Evolutionary conservation across 2,113 vertebrate species (phyloP).

Genomic region (Neoarius graeffei): DNA sequence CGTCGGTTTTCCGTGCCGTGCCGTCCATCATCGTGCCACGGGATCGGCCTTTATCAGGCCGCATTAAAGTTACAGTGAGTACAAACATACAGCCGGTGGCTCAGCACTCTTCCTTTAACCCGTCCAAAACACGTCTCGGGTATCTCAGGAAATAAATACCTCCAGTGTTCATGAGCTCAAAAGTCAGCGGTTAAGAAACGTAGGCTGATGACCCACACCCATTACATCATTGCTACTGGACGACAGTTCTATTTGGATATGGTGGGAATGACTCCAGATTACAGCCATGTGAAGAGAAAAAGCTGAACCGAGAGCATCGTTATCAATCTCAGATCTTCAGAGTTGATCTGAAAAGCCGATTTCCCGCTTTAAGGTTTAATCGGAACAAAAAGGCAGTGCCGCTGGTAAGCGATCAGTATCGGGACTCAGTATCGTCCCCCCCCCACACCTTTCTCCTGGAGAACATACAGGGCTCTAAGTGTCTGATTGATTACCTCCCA

Average conservation of each 20-base stretch:
- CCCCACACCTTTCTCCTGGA: conserved; percentile 16
- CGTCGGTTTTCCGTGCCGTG: conserved; percentile 64
- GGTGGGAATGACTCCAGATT: neutral
- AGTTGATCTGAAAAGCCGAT: conserved; percentile 8
- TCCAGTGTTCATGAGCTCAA: conserved; percentile 52
- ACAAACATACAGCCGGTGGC: conserved; percentile 66
- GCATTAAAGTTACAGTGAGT: conserved; percentile 74
- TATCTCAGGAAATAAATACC: conserved; percentile 62
- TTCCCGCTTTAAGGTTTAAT: conserved; percentile 26
- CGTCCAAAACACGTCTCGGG: conserved; percentile 57
- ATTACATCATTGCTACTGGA: conserved; percentile 48
- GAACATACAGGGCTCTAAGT: conserved; percentile 58
- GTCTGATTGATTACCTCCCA: conserved; percentile 59
- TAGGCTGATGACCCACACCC: conserved; percentile 57
- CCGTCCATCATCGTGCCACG: conserved; percentile 59
- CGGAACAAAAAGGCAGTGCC: neutral
- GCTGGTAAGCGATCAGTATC: conserved; percentile 14
- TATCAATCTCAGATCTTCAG: neutral
- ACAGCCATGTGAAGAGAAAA: neutral
- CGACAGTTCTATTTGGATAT: neutral
- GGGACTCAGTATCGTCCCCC: neutral
- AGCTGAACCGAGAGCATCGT: neutral
- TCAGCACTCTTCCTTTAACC: conserved; percentile 68
- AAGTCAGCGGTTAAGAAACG: conserved; percentile 62
- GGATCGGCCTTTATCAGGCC: conserved; percentile 65